phyloP scores from a whole-genome alignment of 2,113 vertebrate genomes.

The Oenanthe oenanthe region DNA sequence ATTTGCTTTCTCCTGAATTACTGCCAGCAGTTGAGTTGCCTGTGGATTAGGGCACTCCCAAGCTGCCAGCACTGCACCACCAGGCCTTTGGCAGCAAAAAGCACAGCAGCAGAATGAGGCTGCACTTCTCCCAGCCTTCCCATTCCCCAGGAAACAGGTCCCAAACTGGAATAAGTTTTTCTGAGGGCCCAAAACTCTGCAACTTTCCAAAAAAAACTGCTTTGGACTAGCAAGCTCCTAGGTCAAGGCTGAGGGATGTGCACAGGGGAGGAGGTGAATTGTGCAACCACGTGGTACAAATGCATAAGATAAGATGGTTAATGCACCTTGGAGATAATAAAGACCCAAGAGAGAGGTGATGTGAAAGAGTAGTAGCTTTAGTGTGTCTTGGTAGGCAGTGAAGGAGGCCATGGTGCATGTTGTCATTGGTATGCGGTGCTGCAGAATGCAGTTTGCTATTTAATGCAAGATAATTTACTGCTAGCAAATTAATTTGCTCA shows the following conservation, averaged over 20 bases:
- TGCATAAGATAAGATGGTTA: neutral
- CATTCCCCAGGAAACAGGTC: neutral
- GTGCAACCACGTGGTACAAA: neutral
- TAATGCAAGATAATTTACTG: neutral
- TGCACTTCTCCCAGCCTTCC: fast-evolving
- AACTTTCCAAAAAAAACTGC: neutral
- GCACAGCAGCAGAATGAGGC: neutral
- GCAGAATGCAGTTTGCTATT: neutral
- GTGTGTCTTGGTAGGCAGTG: neutral
- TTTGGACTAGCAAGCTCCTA: neutral
- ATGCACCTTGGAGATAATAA: neutral
- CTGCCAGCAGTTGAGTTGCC: neutral
- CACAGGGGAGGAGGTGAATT: fast-evolving
- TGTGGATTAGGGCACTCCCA: neutral
- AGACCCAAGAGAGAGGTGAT: neutral
- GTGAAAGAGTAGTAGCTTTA: neutral
- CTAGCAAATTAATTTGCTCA: neutral
- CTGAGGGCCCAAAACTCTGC: neutral
- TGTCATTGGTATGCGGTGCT: neutral
- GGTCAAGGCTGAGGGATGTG: neutral
- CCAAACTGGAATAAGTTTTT: neutral
- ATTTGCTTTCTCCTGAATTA: neutral
- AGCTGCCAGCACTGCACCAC: neutral
- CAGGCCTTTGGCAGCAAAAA: neutral
- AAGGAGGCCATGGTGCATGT: neutral